A percentile compares a stretch with the other conserved stretches of the same genome.
These are phyloP conservation scores for Clupea harengus DNA, from an alignment of 2,113 vertebrate genomes.

Conservation along the genomic window DNA sequence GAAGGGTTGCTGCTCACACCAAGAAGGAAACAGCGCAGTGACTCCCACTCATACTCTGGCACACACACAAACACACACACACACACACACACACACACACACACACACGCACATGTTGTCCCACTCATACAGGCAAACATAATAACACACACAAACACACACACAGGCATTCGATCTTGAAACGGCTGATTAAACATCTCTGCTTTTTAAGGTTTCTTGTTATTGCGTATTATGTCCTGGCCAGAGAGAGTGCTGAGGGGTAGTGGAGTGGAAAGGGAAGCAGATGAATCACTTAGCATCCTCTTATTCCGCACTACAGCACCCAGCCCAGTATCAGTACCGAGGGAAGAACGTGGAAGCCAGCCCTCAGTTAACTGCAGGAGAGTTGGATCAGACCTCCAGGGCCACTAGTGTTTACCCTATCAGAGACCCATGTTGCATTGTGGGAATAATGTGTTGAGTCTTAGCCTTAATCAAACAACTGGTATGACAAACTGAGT, in stretches of 20 bases:
- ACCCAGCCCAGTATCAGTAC: background rate
- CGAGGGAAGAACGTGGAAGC: conserved; percentile 14
- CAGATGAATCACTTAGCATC: conserved; percentile 52
- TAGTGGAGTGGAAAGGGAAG: conserved; percentile 44
- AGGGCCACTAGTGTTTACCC: conserved; percentile 19
- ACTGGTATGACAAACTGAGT: background rate
- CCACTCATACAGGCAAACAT: background rate
- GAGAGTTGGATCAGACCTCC: background rate
- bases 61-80: conserved; percentile 33
- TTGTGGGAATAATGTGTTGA: background rate
- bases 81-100: conserved; percentile 30
- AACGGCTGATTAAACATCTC: conserved; percentile 56
- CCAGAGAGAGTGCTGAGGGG: conserved; percentile 33
- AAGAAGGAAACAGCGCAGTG: conserved; percentile 48
- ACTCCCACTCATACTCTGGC: conserved; percentile 44
- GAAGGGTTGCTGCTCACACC: conserved; percentile 58
- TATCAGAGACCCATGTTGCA: conserved; percentile 4
- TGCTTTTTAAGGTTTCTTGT: conserved; percentile 55
- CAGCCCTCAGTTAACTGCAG: background rate
- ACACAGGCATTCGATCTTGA: conserved; percentile 42
- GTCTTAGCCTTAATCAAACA: background rate
- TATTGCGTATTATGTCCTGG: conserved; percentile 49
- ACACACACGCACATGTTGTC: conserved; percentile 26
- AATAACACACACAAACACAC: conserved; percentile 14
- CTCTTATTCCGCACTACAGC: background rate